A percentile compares a stretch with the other conserved stretches of the same genome.
Evolutionary conservation across 2,113 vertebrate species (phyloP).

Genomic region (Burhinus bistriatus): DNA sequence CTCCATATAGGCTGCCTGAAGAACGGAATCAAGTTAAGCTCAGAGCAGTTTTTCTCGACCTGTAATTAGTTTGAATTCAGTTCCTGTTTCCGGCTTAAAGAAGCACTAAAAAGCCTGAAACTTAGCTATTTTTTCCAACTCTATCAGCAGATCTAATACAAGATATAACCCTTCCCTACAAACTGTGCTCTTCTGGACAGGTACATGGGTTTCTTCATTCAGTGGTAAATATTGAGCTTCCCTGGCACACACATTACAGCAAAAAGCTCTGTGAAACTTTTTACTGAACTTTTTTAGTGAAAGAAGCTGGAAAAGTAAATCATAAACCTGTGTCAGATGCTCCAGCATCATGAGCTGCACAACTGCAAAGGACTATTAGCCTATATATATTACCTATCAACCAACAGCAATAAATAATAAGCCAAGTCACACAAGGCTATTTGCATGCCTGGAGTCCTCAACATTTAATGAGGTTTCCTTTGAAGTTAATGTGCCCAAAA

Average conservation of each 20-base stretch:
- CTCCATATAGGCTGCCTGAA: background rate
- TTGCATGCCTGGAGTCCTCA: background rate
- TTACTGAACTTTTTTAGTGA: background rate
- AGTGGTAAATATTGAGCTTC: background rate
- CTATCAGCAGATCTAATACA: background rate
- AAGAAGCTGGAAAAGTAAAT: background rate
- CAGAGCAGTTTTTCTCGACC: background rate
- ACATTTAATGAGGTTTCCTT: constrained; percentile 1
- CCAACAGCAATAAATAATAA: background rate
- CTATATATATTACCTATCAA: background rate
- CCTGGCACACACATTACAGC: background rate
- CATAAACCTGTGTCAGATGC: background rate
- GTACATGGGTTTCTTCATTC: background rate
- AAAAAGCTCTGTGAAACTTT: background rate
- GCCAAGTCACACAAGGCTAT: background rate
- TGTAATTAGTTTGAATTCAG: background rate
- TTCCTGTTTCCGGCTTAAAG: background rate
- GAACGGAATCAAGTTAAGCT: background rate
- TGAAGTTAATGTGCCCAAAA: background rate
- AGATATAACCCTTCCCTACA: background rate
- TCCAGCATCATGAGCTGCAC: background rate
- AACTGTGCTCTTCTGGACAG: background rate
- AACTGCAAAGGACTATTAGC: background rate
- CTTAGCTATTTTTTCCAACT: background rate
- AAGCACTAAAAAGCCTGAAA: background rate